Conservation (phyloP, 1,140 invertebrate genomes). For the Drosophila melanica region DNA sequence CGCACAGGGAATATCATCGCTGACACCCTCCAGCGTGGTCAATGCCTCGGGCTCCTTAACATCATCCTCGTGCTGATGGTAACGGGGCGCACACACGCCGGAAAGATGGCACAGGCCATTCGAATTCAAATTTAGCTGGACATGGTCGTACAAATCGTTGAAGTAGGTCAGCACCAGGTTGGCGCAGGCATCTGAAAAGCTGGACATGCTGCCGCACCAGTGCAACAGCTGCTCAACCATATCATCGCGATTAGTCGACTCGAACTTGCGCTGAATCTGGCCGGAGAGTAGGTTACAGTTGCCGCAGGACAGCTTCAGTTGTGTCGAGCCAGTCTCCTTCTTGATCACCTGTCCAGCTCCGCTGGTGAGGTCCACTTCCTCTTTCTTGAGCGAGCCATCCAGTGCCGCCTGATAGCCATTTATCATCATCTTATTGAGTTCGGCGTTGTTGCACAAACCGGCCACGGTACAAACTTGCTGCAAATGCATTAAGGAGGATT, state of each 20-base stretch:
- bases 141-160: slow-evolving; percentile 87
- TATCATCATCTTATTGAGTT: slow-evolving; percentile 88
- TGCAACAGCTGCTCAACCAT: slow-evolving; percentile 86
- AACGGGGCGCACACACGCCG: slow-evolving; percentile 88
- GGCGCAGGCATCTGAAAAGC: slow-evolving; percentile 91
- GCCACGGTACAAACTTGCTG: slow-evolving; percentile 92
- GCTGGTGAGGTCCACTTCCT: slow-evolving; percentile 45
- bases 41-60: slow-evolving; percentile 78
- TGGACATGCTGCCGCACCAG: slow-evolving; percentile 88
- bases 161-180: slow-evolving; percentile 89
- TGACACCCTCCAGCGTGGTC: slow-evolving; percentile 84
- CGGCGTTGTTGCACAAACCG: slow-evolving; percentile 92
- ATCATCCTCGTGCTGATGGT: slow-evolving; percentile 87
- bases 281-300: slow-evolving; percentile 86
- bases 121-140: slow-evolving; percentile 87
- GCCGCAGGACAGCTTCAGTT: slow-evolving; percentile 83
- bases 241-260: slow-evolving; percentile 85
- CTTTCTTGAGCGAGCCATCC: slow-evolving; percentile 53
- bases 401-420: slow-evolving; percentile 39
- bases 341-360: slow-evolving; percentile 23
- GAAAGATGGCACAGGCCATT: slow-evolving; percentile 89
- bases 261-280: slow-evolving; percentile 86
- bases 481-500: background rate
- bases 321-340: slow-evolving; percentile 28
- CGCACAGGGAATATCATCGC: slow-evolving; percentile 91